A percentile compares a stretch with the other conserved stretches of the same genome.
These are phyloP conservation scores for Ictalurus furcatus DNA, from an alignment of 2,113 vertebrate genomes.

Conservation along the genomic window DNA sequence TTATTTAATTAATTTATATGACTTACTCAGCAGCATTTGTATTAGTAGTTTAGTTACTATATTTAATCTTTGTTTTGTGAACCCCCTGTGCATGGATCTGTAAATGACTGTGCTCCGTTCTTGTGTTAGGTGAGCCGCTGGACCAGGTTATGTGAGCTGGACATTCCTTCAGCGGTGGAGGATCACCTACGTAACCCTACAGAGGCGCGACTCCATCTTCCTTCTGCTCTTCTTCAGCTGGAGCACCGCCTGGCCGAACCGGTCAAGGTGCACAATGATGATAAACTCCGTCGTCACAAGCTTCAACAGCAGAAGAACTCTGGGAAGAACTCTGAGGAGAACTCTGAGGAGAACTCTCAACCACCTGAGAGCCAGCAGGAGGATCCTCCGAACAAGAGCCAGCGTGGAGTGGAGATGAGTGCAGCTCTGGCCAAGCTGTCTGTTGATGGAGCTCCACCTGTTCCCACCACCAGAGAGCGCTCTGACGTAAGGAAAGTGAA, in stretches of 20 bases:
- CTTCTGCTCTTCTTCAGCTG: slow-evolving; percentile 79
- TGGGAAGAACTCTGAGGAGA: slow-evolving; percentile 37
- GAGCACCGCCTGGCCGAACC: slow-evolving; percentile 88
- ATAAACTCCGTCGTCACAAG: slow-evolving; percentile 94
- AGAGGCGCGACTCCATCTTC: slow-evolving; percentile 65
- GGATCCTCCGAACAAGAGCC: slow-evolving; percentile 21
- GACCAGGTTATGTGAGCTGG: slow-evolving; percentile 94
- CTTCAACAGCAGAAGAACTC: slow-evolving; percentile 75
- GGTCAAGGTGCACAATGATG: slow-evolving; percentile 93
- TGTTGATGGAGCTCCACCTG: slow-evolving; percentile 63
- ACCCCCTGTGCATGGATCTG: not conserved
- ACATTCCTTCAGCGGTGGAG: slow-evolving; percentile 87
- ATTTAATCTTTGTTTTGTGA: not conserved
- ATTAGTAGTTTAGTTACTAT: not conserved
- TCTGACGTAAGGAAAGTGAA: slow-evolving; percentile 85
- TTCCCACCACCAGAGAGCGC: slow-evolving; percentile 73
- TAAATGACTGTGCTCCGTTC: slow-evolving; percentile 10
- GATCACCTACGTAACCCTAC: slow-evolving; percentile 72
- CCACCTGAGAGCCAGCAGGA: slow-evolving; percentile 20
- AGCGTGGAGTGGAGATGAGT: slow-evolving; percentile 75
- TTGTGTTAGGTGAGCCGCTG: slow-evolving; percentile 89
- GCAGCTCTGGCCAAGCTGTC: slow-evolving; percentile 84
- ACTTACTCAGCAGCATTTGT: not conserved
- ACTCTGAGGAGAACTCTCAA: not conserved
- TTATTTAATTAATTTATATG: not conserved